Percentiles rank a stretch among this genome's conserved stretches.
These are phyloP conservation scores for Lasioglossum pauxillum DNA, from an alignment of 2,888 invertebrate genomes.

Conservation along the genomic window DNA sequence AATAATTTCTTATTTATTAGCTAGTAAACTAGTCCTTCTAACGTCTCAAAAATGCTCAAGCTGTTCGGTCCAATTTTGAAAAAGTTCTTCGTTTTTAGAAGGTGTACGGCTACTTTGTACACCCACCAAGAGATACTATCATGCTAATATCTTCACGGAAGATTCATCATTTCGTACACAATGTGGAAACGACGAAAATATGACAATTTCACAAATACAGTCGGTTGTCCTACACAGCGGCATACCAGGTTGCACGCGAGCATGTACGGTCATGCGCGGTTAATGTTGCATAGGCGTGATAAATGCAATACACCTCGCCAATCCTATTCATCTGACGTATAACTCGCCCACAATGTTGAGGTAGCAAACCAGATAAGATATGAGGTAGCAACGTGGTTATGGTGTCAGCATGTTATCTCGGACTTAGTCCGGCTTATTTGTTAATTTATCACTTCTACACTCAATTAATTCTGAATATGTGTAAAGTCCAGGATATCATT, in stretches of 20 bases:
- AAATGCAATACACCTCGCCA: conserved; percentile 26
- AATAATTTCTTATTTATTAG: no score
- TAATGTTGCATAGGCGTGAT: conserved; percentile 35
- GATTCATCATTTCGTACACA: not conserved
- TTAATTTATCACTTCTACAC: conserved; percentile 35
- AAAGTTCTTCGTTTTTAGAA: no score
- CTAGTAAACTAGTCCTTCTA: no score
- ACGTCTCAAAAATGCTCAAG: no score
- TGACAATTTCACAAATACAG: not conserved
- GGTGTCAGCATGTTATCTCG: not conserved
- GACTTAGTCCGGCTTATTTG: conserved; percentile 13
- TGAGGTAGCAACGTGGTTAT: conserved; percentile 6
- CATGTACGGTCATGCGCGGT: not conserved
- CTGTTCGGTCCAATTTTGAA: no score
- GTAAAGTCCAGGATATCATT: conserved; percentile 8
- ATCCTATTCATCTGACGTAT: conserved; percentile 41
- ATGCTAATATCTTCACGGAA: not conserved
- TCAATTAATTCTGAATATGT: conserved; percentile 16
- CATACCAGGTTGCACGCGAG: conserved; percentile 6
- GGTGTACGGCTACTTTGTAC: no score
- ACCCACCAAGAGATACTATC: not conserved
- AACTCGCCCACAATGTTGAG: conserved; percentile 5
- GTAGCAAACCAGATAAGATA: conserved; percentile 19
- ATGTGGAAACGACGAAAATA: not conserved
- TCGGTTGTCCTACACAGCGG: not conserved